Conservation (phyloP, 2,797 vertebrate species). For the Lepilemur septentrionalis region DNA sequence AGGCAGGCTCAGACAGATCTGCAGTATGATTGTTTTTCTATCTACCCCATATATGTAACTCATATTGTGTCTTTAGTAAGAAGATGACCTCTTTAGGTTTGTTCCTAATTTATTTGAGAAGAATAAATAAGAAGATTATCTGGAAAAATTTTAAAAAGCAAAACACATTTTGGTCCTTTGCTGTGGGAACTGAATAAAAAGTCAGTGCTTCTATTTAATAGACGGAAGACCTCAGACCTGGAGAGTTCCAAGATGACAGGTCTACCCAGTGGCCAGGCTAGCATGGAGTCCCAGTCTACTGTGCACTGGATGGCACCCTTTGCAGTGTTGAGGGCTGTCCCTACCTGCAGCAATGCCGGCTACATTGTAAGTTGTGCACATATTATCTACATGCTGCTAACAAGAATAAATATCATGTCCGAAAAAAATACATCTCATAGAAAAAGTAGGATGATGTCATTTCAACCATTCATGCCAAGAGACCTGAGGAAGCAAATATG, state of each 20-base stretch:
- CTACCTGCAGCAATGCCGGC: background rate
- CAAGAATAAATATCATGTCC: slow-evolving; percentile 9
- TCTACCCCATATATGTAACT: background rate
- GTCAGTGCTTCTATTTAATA: slow-evolving; percentile 7
- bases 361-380: background rate
- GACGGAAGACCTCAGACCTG: background rate
- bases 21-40: background rate
- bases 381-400: background rate
- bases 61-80: slow-evolving; percentile 25
- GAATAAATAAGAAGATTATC: background rate
- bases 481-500: background rate
- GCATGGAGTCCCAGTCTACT: background rate
- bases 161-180: slow-evolving; percentile 31
- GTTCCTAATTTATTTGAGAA: slow-evolving; percentile 25
- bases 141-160: background rate
- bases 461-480: slow-evolving; percentile 22
- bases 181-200: background rate
- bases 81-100: background rate
- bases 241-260: background rate
- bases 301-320: background rate
- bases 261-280: background rate
- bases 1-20: background rate
- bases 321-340: background rate
- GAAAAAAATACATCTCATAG: slow-evolving; percentile 28
- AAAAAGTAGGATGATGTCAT: slow-evolving; percentile 44